Base-by-base conservation (phyloP, 2,797 vertebrate genomes). In the Moxostoma hubbsi region DNA sequence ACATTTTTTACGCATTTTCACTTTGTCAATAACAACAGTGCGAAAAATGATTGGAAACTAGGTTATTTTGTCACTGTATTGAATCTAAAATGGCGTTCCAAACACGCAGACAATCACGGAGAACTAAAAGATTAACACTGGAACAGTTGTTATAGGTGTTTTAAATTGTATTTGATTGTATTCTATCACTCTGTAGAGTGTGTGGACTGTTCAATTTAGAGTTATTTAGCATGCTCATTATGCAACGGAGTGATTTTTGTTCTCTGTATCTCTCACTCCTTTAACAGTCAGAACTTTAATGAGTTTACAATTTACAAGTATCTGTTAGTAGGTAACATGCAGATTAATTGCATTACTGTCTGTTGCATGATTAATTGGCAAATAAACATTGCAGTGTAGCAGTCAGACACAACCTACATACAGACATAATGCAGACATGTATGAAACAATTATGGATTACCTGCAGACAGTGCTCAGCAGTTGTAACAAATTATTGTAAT, bases 61-160 rank as follows among this genome's bases (percentile, higher is more conserved):
- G 24, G 24, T 24, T 7, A 46, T n/a, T 64, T 13, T n/a, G n/a
- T n/a, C n/a, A n/a, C n/a, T n/a, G 54, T 16, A 74, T n/a, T 83
- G 58, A 71, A 73, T 8, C 61, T 83, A 91, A 93, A 93, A 93
- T 93, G 92, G 93, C 92, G 92, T 85, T 87, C 43, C 77, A 50
- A 85, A 70, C 3, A 81, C 85, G 64, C 85, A 55, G 50, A 57
- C 45, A 84, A 87, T 58, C 50, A 46, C 2, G n/a, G 43, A 64
- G 13, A 46, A 9, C 12, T 46, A n/a, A 64, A 46, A 0, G 1
- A 13, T 11, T 24, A 6, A 5, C 24, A 61, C 2, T 16, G 45
- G 43, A 24, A 9, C 24, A 6, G 53, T 13, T 64, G 9, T 64
- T 15, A 7, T 57, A 10, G 4, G 6, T 46, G 12, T 47, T 46